Conservation (phyloP, 2,113 vertebrate genomes). For the Crocuta crocuta region DNA sequence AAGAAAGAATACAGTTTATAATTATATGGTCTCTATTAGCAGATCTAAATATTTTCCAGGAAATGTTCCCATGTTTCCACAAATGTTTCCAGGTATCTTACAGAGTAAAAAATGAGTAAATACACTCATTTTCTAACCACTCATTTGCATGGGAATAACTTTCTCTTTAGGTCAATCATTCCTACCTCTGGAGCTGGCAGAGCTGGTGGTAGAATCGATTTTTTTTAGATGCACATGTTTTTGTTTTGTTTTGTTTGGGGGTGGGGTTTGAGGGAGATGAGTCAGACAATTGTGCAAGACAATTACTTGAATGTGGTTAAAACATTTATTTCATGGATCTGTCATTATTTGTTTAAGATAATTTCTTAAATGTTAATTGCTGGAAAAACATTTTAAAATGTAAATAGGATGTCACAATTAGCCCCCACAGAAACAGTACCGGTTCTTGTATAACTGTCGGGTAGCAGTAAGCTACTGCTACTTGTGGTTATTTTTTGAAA, state of each 20-base stretch:
- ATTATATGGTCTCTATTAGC: neutral
- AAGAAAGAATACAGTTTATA: neutral
- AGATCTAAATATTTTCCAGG: neutral
- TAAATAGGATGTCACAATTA: neutral
- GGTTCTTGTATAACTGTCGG: neutral
- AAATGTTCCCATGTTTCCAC: neutral
- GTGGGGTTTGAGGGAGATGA: accelerated
- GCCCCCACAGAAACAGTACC: neutral
- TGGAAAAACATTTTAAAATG: neutral
- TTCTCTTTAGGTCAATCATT: neutral
- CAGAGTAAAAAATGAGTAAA: neutral
- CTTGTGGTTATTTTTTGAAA: neutral
- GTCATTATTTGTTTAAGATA: neutral
- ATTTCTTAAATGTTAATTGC: neutral
- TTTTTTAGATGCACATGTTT: neutral
- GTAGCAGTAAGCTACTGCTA: neutral
- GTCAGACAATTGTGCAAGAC: neutral
- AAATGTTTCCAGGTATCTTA: neutral
- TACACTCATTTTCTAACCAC: neutral
- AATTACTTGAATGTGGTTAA: neutral
- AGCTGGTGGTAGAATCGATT: neutral
- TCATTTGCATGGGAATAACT: neutral
- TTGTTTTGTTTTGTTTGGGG: neutral
- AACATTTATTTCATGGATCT: neutral
- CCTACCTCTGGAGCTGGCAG: neutral